phyloP scores from a whole-genome alignment of 2,888 invertebrate genomes.

The Drosophila buzzatii region DNA sequence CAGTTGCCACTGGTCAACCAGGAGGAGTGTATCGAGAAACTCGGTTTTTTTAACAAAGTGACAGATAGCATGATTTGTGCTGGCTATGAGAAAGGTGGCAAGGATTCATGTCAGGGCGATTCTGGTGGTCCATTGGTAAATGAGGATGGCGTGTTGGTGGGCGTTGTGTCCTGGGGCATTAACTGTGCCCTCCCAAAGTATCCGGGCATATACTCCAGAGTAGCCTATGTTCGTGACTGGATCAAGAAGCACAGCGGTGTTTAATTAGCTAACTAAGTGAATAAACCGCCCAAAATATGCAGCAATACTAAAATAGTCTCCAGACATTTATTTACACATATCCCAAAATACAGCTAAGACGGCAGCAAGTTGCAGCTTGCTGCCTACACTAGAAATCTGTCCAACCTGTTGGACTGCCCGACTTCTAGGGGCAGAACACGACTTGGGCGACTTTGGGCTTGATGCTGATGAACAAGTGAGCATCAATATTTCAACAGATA shows the following conservation, averaged over 20 bases:
- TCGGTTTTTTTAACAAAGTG: not conserved
- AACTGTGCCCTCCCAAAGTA: accelerated
- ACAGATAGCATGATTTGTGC: slow-evolving; percentile 1
- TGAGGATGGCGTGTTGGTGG: not conserved
- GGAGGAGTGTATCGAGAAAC: not conserved
- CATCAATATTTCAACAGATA: too few relatives aligned
- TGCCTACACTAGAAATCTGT: too few relatives aligned
- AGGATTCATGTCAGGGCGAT: not conserved
- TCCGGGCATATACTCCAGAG: not conserved
- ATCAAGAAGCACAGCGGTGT: not conserved
- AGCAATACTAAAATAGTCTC: not conserved
- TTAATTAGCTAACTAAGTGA: not conserved
- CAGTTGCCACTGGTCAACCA: not conserved
- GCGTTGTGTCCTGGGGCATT: not conserved
- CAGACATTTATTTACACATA: not conserved
- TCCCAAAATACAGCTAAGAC: too few relatives aligned
- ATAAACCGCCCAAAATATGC: not conserved
- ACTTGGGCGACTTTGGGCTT: too few relatives aligned
- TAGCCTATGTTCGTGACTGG: not conserved
- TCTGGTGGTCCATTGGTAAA: not conserved
- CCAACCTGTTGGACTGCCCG: too few relatives aligned
- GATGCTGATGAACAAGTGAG: too few relatives aligned
- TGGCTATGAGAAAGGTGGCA: not conserved
- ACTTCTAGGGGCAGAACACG: too few relatives aligned
- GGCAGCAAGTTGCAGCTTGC: too few relatives aligned